These are phyloP conservation scores for Drosophila sulfurigaster DNA, from an alignment of 1,140 invertebrate genomes.

Conservation along the genomic window DNA sequence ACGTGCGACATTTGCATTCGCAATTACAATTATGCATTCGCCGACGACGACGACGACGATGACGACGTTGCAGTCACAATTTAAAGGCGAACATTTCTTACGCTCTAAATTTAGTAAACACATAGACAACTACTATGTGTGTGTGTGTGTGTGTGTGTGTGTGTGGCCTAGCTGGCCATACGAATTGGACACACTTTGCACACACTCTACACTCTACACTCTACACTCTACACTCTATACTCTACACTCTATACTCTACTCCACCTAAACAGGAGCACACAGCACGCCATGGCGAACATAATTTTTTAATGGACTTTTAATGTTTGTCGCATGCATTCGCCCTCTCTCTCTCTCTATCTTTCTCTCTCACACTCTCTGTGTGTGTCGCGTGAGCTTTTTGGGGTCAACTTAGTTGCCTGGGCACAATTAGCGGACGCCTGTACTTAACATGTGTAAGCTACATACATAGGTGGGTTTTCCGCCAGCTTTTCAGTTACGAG, in stretches of 20 bases:
- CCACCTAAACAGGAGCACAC: conserved; percentile 62
- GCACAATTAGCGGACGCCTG: conserved; percentile 70
- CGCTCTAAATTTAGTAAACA: conserved; percentile 62
- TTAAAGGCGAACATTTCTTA: conserved; percentile 59
- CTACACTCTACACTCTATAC: not conserved
- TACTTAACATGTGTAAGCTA: conserved; percentile 65
- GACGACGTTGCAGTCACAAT: conserved; percentile 15
- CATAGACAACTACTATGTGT: conserved; percentile 19
- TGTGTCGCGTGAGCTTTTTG: conserved; percentile 57
- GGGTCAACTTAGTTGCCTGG: conserved; percentile 51
- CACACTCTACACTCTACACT: not conserved
- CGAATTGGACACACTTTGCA: conserved; percentile 32
- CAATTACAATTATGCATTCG: conserved; percentile 76
- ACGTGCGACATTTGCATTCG: conserved; percentile 80
- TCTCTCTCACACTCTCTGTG: conserved; percentile 23
- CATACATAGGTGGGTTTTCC: conserved; percentile 61
- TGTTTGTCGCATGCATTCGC: conserved; percentile 68
- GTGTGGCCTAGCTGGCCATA: conserved; percentile 8
- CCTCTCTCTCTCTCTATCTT: not conserved
- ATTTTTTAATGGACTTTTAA: conserved; percentile 83
- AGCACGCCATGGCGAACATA: conserved; percentile 59
- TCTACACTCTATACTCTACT: no score
- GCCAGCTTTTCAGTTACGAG: conserved; percentile 8
- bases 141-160: conserved; percentile 21
- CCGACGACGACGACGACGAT: not conserved